A percentile compares a stretch with the other conserved stretches of the same genome.
Conservation (phyloP, 1,140 invertebrate genomes). For the Hycleus cichorii region DNA sequence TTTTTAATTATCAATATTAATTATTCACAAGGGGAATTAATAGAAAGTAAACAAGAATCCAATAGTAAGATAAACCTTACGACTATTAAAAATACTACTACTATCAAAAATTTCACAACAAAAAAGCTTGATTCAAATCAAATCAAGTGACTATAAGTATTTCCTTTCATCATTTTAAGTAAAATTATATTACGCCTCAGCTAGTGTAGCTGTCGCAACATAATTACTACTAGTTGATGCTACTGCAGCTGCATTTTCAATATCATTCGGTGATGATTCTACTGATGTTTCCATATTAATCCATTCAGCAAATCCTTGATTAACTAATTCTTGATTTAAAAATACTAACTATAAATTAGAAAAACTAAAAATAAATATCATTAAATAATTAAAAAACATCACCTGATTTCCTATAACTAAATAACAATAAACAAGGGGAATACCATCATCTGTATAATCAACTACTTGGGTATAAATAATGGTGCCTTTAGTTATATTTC, state of each 20-base stretch:
- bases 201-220: no score
- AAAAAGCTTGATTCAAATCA: no score
- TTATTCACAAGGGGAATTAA: no score
- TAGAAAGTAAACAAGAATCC: no score
- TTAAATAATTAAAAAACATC: slow-evolving; percentile 21
- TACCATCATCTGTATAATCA: slow-evolving; percentile 66
- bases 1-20: no score
- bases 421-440: slow-evolving; percentile 73
- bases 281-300: slow-evolving; percentile 24
- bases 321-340: slow-evolving; percentile 60
- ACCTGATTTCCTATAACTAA: slow-evolving; percentile 63
- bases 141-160: no score
- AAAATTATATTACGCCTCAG: no score
- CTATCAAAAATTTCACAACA: no score
- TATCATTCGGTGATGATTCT: no score
- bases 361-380: background rate
- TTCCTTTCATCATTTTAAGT: no score
- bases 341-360: slow-evolving; percentile 41
- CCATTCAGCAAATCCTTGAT: slow-evolving; percentile 59
- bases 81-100: no score
- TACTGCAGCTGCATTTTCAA: background rate
- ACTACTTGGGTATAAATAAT: slow-evolving; percentile 81
- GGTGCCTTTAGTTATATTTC: slow-evolving; percentile 66
- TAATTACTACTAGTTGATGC: background rate
- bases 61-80: no score